Percentiles rank a stretch among this genome's conserved stretches.
These are phyloP conservation scores for Leucoraja erinaceus DNA, from an alignment of 2,113 vertebrate genomes.

Conservation along the genomic window DNA sequence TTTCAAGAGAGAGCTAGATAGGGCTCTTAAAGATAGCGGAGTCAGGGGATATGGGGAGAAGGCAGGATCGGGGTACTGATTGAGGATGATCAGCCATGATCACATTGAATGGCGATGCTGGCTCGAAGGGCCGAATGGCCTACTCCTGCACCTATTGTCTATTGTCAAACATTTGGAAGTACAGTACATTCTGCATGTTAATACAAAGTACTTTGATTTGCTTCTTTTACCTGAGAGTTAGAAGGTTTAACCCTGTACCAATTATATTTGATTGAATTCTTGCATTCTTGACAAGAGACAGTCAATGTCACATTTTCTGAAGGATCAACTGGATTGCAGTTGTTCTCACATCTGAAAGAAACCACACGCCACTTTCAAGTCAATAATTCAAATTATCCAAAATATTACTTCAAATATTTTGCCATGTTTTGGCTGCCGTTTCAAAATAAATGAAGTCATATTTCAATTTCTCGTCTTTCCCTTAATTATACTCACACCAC, in stretches of 20 bases:
- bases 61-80: no score
- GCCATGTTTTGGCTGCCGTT: neutral
- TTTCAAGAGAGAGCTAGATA: no score
- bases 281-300: slow-evolving; percentile 44
- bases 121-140: no score
- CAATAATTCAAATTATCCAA: neutral
- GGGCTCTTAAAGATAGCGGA: no score
- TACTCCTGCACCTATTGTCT: no score
- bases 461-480: no score
- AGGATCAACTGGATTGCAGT: slow-evolving; percentile 51
- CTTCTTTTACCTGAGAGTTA: slow-evolving; percentile 53
- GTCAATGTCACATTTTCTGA: slow-evolving; percentile 46
- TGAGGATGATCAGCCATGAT: no score
- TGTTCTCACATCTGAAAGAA: slow-evolving; percentile 57
- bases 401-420: neutral
- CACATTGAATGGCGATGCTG: no score
- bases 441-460: neutral
- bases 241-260: slow-evolving; percentile 57
- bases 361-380: neutral
- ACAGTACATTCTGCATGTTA: neutral
- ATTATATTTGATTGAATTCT: slow-evolving; percentile 43
- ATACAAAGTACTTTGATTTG: neutral
- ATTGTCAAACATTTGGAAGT: neutral
- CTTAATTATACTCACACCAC: no score
- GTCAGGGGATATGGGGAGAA: no score